Percentiles rank a stretch among this genome's conserved stretches.
Evolutionary conservation across 2,888 invertebrate genomes (phyloP).

Genomic region (Neoascia interrupta): DNA sequence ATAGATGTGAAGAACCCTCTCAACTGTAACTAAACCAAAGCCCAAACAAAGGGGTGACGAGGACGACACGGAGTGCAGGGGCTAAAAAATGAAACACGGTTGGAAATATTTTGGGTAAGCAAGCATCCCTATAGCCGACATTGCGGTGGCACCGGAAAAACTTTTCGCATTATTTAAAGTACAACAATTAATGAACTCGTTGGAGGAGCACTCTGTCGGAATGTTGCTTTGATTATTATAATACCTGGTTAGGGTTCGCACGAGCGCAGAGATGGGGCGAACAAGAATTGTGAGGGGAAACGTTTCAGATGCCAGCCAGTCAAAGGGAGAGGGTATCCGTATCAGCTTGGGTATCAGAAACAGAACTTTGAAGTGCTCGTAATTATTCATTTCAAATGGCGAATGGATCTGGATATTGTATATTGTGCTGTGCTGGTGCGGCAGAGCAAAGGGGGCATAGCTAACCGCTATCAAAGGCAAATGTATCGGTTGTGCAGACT

Average conservation of each 20-base stretch:
- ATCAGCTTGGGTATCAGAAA: conserved; percentile 33
- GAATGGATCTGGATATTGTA: conserved; percentile 28
- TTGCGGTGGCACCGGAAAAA: neutral
- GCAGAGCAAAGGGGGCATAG: neutral
- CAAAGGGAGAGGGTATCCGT: neutral
- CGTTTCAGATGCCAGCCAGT: neutral
- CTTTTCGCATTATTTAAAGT: conserved; percentile 50
- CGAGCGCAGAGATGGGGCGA: neutral
- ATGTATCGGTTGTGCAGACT: conserved; percentile 32
- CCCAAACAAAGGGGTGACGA: neutral
- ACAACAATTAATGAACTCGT: conserved; percentile 52
- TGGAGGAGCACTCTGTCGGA: neutral
- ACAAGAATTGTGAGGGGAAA: neutral
- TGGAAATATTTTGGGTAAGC: conserved; percentile 29
- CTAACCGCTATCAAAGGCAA: conserved; percentile 23
- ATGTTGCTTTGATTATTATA: conserved; percentile 38
- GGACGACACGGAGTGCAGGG: neutral
- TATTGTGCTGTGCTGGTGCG: neutral
- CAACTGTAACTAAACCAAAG: conserved; percentile 22
- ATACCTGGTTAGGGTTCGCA: conserved; percentile 17
- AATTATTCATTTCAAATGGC: conserved; percentile 48
- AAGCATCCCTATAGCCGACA: neutral
- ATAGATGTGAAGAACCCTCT: no score
- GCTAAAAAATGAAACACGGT: no score
- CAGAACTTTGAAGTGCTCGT: conserved; percentile 49